Evolutionary conservation across 2,113 vertebrate species (phyloP), one percentile per base, ranked within the genome.

Genomic region (Gulo gulo): DNA sequence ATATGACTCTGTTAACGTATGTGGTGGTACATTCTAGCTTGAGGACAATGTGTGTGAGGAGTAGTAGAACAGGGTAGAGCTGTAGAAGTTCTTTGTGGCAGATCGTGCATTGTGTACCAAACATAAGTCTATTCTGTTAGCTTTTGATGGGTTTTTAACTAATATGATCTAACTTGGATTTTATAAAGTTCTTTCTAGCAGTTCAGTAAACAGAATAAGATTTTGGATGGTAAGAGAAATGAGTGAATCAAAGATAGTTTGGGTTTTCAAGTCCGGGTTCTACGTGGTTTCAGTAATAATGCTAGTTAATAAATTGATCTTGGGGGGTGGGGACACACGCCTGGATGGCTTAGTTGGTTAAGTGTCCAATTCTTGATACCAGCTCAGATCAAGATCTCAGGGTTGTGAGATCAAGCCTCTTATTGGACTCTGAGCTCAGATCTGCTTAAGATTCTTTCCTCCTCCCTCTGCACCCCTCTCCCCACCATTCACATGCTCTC

Each of bases 81-180:
- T 84, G 71, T 84, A 15, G 88, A 92, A 80, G 52, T 95, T 86
- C 65, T 63, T 88, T 79, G 61, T 80, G 63, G 9, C 2, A 81
- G 9, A 67, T 88, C 2, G 9, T 23, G 7, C 26, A 50, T 55
- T 94, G 45, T 39, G 13, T 96, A 29, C 71, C 34, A 65, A 63
- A 83, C 61, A 83, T 82, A 96, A 76, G 63, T 81, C 63, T 71
- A 1, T 78, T 84, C 31, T 73, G 1, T 80, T 81, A 57, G 34
- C 57, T 94, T 74, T 91, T 88, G 59, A n/a, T 93, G 34, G 21
- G n/a, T 91, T 93, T 93, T 93, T 90, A 96, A 65, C 34, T 95
- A 63, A 24, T 82, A 79, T 26, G 78, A 74, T 91, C 73, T 95
- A 85, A 67, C 94, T 88, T 91, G 52, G 24, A 34, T 59, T 92